Evolutionary conservation across 2,797 vertebrate genomes (phyloP), one percentile per base, ranked within the genome.

Genomic region (Mico argentatus): DNA sequence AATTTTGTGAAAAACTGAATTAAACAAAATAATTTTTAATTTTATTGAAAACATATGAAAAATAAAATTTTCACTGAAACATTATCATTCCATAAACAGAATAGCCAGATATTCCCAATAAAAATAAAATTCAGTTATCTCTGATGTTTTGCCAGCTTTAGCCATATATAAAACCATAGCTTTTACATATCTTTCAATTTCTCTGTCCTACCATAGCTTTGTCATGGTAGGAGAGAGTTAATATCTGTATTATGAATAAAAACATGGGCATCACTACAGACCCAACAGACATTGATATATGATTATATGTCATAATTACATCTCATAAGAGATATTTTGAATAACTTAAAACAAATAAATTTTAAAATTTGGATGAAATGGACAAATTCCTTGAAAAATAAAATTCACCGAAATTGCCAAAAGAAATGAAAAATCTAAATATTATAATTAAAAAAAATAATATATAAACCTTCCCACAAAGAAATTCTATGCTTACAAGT

Each of bases 81-180:
- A 83, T 27, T 86, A 87, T 36, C 84, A 83, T 22, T 61, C 14
- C 46, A 86, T 46, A 64, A 70, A 72, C n/a, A 92, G 59, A 90
- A 83, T 30, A 87, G n/a, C 24, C 14, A 52, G 64, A 67, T 67
- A 67, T 19, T 1, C 15, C 8, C 52, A 79, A 30, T 46, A 93
- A 87, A 95, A 93, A 61, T 30, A 50, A 85, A 90, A 79, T 81
- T 79, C 59, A 79, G n/a, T 59, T 87, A 77, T 73, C 20, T 48
- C 73, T n/a, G 26, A 88, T 61, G 7, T 46, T 93, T 82, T 82
- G 77, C 12, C 26, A 88, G 46, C n/a, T 70, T 80, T 50, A 80
- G 7, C 33, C 64, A 67, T 41, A 55, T 64, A 52, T 64, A 46
- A 94, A 85, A n/a, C 1, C 72, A 72, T 30, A 94, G 83, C 27